phyloP scores from a whole-genome alignment of 2,888 invertebrate species.

The Sinhomidia bicolor region DNA sequence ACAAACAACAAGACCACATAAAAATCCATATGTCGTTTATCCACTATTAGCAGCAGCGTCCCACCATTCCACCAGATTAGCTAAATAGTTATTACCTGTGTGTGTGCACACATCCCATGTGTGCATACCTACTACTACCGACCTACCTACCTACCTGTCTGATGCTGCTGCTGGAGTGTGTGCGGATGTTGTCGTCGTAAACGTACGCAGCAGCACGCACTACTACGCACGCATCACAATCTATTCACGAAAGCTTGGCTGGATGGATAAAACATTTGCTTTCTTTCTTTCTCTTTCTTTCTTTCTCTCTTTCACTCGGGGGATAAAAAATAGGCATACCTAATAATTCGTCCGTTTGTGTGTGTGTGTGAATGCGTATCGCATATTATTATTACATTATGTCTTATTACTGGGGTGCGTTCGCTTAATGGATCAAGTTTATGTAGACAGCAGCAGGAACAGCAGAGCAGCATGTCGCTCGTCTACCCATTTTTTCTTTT shows the following conservation, averaged over 20 bases:
- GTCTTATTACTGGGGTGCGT: slow-evolving; percentile 5
- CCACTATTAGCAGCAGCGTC: neutral
- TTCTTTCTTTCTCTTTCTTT: neutral
- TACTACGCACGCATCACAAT: neutral
- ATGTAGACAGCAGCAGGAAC: slow-evolving; percentile 1
- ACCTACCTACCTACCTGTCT: too few relatives aligned
- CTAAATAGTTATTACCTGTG: too few relatives aligned
- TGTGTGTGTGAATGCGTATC: neutral
- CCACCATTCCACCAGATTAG: neutral
- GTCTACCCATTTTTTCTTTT: neutral
- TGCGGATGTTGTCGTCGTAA: too few relatives aligned
- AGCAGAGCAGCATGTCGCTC: neutral
- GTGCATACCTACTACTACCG: too few relatives aligned
- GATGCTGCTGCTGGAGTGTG: too few relatives aligned
- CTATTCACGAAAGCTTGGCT: neutral
- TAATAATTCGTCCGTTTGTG: neutral
- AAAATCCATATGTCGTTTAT: slow-evolving; percentile 5
- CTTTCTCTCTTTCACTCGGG: neutral
- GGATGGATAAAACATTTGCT: neutral
- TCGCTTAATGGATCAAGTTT: slow-evolving; percentile 45
- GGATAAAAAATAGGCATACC: neutral
- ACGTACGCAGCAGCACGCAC: neutral
- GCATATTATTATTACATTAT: neutral
- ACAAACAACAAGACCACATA: slow-evolving; percentile 12
- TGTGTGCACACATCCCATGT: too few relatives aligned